Base-by-base conservation (phyloP, 2,888 invertebrate genomes). In the Mesorhabditis sp. region DNA sequence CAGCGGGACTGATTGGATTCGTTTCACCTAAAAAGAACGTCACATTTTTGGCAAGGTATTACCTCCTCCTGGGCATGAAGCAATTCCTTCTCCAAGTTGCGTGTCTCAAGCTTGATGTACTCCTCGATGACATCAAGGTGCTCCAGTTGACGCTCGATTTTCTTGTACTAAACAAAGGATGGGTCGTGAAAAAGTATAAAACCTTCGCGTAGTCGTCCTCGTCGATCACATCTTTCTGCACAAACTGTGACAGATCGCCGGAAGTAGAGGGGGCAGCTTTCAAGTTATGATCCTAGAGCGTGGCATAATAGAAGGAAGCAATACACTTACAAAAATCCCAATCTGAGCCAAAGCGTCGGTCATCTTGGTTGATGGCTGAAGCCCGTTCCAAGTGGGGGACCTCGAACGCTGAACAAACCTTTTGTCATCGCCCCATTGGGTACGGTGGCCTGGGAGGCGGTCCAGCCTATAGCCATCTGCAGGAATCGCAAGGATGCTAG, bases 91-190 rank as follows among this genome's bases (percentile, higher is more conserved):
- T 97, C 97, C 69, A 98, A 88, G 87, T 98, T 98, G 70, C 96
- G 91, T 86, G 96, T 97, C 88, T 98, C 98, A 90, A 97, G 95
- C 88, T 98, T 99, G 69, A 98, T 96, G 86, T 98, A 98, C 84
- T 97, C 96, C 86, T 99, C 98, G 89, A 98, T 97, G 0, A 98
- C 97, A 87, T 95, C 94, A 7, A 98, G 89, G 87, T 97, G 98
- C 87, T 98, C 97, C 43, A 98, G 87, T 89, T 95, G 94, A 77
- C 93, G 91, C 88, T 95, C 95, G 28, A 98, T 89, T 90, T 95
- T 96, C 92, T 94, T 86, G 64, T 82, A 79, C 76, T 79, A n/a
- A 66, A 68, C 44, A 58, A 10, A 7, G 13, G 28, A 63, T 63
- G 28, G 28, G 42, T 13, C 66, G 15, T 41, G n/a, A 13, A 15